Evolutionary conservation across 2,113 vertebrate species (phyloP), one percentile per base, ranked within the genome.

Genomic region (Odocoileus virginianus): DNA sequence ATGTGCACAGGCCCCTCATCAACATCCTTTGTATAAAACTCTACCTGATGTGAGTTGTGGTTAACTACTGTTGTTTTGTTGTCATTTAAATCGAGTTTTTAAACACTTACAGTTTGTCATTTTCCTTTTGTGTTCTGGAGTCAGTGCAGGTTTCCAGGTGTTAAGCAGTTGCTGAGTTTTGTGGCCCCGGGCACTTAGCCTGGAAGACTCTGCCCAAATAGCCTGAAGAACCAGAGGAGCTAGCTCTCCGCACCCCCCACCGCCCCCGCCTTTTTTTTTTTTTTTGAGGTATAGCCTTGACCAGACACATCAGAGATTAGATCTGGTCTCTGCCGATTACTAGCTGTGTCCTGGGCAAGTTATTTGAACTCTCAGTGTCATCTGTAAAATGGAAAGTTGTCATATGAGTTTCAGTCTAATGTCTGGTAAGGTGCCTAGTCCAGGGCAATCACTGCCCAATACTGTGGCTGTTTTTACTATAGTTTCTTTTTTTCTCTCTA

Each of bases 211-310:
- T 43, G n/a, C 5, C 23, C n/a, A 36, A 52, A 23, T 40, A 30
- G 74, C 87, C 67, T 14, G 3, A 52, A 15, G 61, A 57, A 52
- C 11, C 19, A 27, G 7, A 71, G n/a, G n/a, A 40, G 27, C 89
- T 8, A 25, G 1, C 23, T 89, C 64, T 50, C 1, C n/a, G 43
- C 43, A 6, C 19, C 1, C 0, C 2, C 0, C 9, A 5, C 0
- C 0, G 1, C 45, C 45, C 7, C 45, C 43, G 43, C 43, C 43
- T 45, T 45, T 45, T 45, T 36, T 67, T 10, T 9, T 57, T 19
- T 87, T n/a, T 89, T 43, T 61, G 8, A 90, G 25, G 40, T 54
- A 25, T 45, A 82, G 27, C 11, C 71, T 67, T 85, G 40, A 64
- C 45, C 50, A 50, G 57, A 52, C 19, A 88, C 28, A 52, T 47